Base-by-base conservation (phyloP, 2,113 vertebrate genomes). In the Aegotheles bennettii region DNA sequence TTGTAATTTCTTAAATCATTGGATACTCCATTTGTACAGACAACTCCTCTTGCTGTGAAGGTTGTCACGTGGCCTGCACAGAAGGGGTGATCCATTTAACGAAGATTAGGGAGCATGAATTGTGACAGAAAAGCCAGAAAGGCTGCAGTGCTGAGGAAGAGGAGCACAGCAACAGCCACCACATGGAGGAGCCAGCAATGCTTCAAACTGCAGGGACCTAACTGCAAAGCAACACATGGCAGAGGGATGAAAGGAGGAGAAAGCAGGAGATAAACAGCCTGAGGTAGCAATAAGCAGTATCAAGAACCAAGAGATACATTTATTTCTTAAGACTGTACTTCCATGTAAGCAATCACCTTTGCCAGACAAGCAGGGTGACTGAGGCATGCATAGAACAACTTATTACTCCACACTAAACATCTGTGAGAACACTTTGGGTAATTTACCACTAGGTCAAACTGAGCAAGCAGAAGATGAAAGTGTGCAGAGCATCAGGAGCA, bases 401-500 rank as follows among this genome's bases (percentile, higher is more conserved):
- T 29, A n/a, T 4, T 35, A 19, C 18, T 57, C 33, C 38, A 31
- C 38, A 82, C 10, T 40, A 25, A 35, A 51, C 9, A 33, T 31
- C 29, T 25, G 19, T 29, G 28, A 38, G 31, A 69, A 76, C 13
- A 31, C 21, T 35, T 53, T 2, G 5, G 20, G 8, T 53, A 16
- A 33, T 20, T 73, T 59, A 36, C 1, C 4, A 33, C 13, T 7
- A 9, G 21, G 21, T 47, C 21, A 47, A 26, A 65, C 1, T 13
- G 36, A 33, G 50, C 16, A 24, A 38, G 11, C 6, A 28, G 23
- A 42, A 50, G 47, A n/a, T 31, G 54, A 29, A 54, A 67, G 2
- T 1, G 7, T 10, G 45, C 0, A 5, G 31, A 13, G 6, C 31
- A 38, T 3, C 15, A 3, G 15, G 47, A 61, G 26, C 18, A 12